Evolutionary conservation across 2,888 invertebrate genomes (phyloP).

Genomic region (Thelaira solivaga): DNA sequence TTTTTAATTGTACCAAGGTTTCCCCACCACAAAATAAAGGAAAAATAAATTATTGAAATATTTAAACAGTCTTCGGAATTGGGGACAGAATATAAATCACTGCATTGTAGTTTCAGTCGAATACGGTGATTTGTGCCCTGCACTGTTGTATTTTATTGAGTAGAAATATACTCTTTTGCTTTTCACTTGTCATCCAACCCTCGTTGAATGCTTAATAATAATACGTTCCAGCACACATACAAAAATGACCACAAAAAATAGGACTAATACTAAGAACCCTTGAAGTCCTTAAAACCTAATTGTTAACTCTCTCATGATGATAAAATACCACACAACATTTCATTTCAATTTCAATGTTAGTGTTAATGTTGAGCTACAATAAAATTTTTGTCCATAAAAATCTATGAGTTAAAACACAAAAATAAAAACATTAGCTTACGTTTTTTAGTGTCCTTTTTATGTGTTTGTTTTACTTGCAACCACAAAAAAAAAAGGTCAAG

Average conservation of each 20-base stretch:
- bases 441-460: constrained; percentile 27
- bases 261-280: constrained; percentile 13
- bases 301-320: constrained; percentile 50
- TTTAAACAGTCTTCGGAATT: too few species aligned
- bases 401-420: background rate
- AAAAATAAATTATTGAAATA: too few species aligned
- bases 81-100: too few species aligned
- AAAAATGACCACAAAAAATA: background rate
- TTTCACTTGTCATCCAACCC: too few species aligned
- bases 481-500: constrained; percentile 67
- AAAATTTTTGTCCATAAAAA: constrained; percentile 49
- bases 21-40: too few species aligned
- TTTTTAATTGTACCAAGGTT: too few species aligned
- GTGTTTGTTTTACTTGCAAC: constrained; percentile 5
- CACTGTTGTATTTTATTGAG: too few species aligned
- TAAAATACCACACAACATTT: constrained; percentile 16
- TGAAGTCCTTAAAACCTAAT: constrained; percentile 43
- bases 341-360: background rate
- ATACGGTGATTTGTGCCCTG: too few species aligned
- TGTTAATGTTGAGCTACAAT: constrained; percentile 50
- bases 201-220: background rate
- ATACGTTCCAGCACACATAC: background rate
- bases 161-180: too few species aligned
- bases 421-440: constrained; percentile 8
- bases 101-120: too few species aligned